Conservation (phyloP, 2,888 invertebrate species). For the Oasisia sp. region DNA sequence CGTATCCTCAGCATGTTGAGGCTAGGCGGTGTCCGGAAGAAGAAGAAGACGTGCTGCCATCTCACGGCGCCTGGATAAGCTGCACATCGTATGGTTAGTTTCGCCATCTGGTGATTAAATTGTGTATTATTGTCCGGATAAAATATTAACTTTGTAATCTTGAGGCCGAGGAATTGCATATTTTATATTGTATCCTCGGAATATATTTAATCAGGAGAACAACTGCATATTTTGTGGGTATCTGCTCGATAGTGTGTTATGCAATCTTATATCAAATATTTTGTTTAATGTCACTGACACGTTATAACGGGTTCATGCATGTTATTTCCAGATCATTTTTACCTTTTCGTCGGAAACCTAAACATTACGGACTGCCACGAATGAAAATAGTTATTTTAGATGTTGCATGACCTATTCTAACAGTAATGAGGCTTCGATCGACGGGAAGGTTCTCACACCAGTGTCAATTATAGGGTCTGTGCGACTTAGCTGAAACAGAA, state of each 20-base stretch:
- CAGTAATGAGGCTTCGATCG: background rate
- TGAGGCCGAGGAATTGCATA: background rate
- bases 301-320: background rate
- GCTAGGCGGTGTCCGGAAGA: too few relatives aligned
- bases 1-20: too few relatives aligned
- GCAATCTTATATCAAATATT: background rate
- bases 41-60: background rate
- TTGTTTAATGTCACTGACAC: background rate
- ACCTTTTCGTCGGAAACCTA: background rate
- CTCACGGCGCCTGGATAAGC: background rate
- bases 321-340: background rate
- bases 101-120: background rate
- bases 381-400: background rate
- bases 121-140: background rate
- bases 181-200: background rate
- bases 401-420: background rate
- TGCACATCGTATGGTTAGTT: background rate
- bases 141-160: background rate
- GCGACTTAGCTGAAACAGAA: background rate
- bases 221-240: background rate
- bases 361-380: conserved; percentile 11
- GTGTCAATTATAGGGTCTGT: too few relatives aligned
- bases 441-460: background rate
- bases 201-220: background rate
- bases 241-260: background rate